phyloP scores from a whole-genome alignment of 1,140 invertebrate species.

The Drosophila baimaii region DNA sequence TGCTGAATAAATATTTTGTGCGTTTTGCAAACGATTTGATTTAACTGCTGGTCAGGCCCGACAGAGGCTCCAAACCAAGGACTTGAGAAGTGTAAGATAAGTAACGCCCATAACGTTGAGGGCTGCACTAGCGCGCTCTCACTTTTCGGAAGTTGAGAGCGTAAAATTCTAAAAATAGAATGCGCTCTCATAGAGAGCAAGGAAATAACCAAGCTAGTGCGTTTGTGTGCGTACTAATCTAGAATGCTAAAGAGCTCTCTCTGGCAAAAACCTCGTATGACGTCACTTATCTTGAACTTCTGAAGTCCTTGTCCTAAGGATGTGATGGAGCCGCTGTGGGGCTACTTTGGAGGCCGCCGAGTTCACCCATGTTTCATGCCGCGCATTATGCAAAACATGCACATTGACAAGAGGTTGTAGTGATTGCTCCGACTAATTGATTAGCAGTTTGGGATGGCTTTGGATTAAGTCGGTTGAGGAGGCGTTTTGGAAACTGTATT shows the following conservation, averaged over 20 bases:
- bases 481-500: background rate
- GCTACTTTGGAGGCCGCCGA: slow-evolving; percentile 23
- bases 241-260: too few relatives aligned
- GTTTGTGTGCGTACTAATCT: too few relatives aligned
- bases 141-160: too few relatives aligned
- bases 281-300: too few relatives aligned
- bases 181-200: too few relatives aligned
- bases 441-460: slow-evolving; percentile 36
- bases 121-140: too few relatives aligned
- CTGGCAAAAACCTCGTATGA: too few relatives aligned
- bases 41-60: slow-evolving; percentile 43
- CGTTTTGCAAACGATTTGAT: slow-evolving; percentile 66
- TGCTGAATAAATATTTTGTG: slow-evolving; percentile 70
- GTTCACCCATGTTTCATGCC: slow-evolving; percentile 35
- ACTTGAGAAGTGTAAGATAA: too few relatives aligned
- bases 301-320: too few relatives aligned
- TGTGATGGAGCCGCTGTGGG: slow-evolving; percentile 3
- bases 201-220: too few relatives aligned
- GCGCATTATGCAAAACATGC: slow-evolving; percentile 76
- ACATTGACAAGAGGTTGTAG: slow-evolving; percentile 44
- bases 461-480: slow-evolving; percentile 25
- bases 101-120: too few relatives aligned
- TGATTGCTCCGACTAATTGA: slow-evolving; percentile 43
- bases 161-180: too few relatives aligned
- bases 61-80: background rate